phyloP scores from a whole-genome alignment of 2,888 invertebrate species.

The Parnassius apollo region DNA sequence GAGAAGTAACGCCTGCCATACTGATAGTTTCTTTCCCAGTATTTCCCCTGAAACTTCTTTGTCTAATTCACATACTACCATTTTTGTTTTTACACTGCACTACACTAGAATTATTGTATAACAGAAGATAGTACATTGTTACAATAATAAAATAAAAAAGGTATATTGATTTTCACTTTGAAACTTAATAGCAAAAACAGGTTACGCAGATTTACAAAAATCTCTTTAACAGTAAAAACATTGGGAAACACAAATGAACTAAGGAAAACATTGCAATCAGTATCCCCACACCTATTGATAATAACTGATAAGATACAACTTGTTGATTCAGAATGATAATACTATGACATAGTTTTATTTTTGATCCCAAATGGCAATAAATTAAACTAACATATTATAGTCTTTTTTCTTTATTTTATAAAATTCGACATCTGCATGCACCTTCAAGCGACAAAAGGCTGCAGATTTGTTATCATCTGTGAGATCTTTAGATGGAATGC shows the following conservation, averaged over 20 bases:
- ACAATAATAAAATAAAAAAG: not conserved
- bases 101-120: conserved; percentile 11
- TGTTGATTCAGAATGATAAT: conserved; percentile 58
- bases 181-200: not conserved
- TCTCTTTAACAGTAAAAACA: not conserved
- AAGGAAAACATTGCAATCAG: conserved; percentile 37
- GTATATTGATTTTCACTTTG: not conserved
- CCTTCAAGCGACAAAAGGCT: too few relatives aligned
- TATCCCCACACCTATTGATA: conserved; percentile 64
- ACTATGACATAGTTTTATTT: conserved; percentile 44
- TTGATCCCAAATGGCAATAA: not conserved
- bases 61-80: conserved; percentile 72
- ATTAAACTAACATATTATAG: too few relatives aligned
- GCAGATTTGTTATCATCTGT: too few relatives aligned
- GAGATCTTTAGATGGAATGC: too few relatives aligned
- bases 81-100: conserved; percentile 36
- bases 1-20: conserved; percentile 67
- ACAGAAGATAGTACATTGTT: not conserved
- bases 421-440: too few relatives aligned
- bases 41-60: conserved; percentile 65
- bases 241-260: conserved; percentile 30
- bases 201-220: not conserved
- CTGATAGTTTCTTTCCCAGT: conserved; percentile 63
- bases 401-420: too few relatives aligned
- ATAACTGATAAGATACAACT: conserved; percentile 61